Base-by-base conservation (phyloP, 2,888 invertebrate genomes). In the Euplexia lucipara region DNA sequence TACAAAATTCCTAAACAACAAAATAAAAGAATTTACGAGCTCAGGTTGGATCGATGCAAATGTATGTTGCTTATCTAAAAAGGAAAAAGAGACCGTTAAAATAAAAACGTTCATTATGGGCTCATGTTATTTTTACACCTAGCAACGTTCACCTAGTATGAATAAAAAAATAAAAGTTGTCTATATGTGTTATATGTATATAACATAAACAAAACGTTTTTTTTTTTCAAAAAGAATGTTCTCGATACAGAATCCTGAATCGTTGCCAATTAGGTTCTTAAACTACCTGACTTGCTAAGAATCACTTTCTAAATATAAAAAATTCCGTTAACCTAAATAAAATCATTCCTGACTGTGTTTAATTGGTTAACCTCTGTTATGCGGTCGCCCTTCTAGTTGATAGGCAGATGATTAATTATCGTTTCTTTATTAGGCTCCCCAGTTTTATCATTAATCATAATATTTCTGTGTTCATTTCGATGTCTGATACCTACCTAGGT, bases 381-480 rank as follows among this genome's bases (percentile, higher is more conserved):
- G 26, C 26, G 26, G 5, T 26, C 68, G 41, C 42, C 20, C 49
- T 53, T 20, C 56, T 56, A 47, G 60, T 61, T 39, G 57, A 53
- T 66, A 51, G 61, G 51, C 62, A 53, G 42, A 58, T 68, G 73
- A 78, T 79, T 76, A 68, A 78, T 79, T 68, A 63, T 61, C 51
- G 47, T 59, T 63, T 60, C 77, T 75, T 75, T 75, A 75, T 75
- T 60, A 68, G 49, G 56, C 54, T 58, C 48, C 53, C 37, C 65
- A 61, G 63, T 68, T 76, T 68, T 53, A 76, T 65, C 76, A 70
- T 64, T 78, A 76, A 80, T 80, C 73, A 82, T 63, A 22, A 39
- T n/a, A 63, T 68, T 81, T 64, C 53, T 56, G 56, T 63, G 59
- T 45, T 78, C 49, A 69, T 77, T 65, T 51, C 53, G 49, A 45